Base-by-base conservation (phyloP, 1,140 invertebrate species). In the Panagrolaimus sp. region DNA sequence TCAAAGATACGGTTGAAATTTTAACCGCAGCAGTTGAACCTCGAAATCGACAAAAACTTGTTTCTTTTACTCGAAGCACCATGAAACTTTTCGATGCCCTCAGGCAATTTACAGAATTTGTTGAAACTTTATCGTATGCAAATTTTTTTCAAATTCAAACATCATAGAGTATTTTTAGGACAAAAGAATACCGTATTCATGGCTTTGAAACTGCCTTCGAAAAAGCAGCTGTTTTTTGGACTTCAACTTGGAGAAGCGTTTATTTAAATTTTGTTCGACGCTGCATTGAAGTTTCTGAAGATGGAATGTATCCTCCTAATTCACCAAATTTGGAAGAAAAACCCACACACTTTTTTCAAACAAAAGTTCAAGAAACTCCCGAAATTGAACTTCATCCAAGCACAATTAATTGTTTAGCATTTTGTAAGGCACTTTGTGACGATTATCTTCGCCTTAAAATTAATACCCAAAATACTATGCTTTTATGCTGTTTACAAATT, bases 351-450 rank as follows among this genome's bases (percentile, higher is more conserved):
- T 32, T 73, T 32, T 65, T 38, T 4, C 52, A 32, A 47, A 10
- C 44, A 9, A 14, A 21, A 63, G 21, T 21, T 26, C 52, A 21
- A n/a, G 21, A 21, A 47, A 45, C n/a, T 55, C 24, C 32, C 8
- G 69, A 46, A 5, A 38, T 68, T 21, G 65, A 74, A 38, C 6
- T 74, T 43, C 74, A 77, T 62, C 75, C 78, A 1, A 58, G 63
- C 24, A 73, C 73, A 6, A 43, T 74, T 21, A 72, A 76, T 47
- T 76, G 73, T 21, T 26, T 74, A 7, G 73, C 73, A n/a, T 76
- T 74, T 52, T 74, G 73, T 26, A 76, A 77, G 28, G 73, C 74
- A 17, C 45, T 74, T 14, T 76, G 74, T 43, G 74, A 74, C 43
- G 73, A 74, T 45, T 76, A 69, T 46, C 7, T 72, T 7, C 45